Evolutionary conservation across 2,797 vertebrate species (phyloP).

Genomic region (Neopelma chrysocephalum): DNA sequence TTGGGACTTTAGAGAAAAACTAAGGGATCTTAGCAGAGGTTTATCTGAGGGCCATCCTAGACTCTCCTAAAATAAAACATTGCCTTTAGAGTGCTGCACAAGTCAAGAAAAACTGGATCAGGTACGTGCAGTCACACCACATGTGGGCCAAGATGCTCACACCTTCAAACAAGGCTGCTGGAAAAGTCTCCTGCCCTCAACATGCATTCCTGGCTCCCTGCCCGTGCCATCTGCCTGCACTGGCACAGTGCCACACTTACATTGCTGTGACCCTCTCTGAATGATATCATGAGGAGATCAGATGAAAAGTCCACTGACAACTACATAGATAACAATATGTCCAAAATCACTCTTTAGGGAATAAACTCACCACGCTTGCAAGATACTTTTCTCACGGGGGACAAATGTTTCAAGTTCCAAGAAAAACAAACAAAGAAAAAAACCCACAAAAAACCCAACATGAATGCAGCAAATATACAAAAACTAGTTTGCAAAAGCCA

Average conservation of each 20-base stretch:
- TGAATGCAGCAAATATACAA: rapidly evolving
- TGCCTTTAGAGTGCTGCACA: neutral
- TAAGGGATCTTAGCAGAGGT: neutral
- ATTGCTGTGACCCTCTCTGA: neutral
- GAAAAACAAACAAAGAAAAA: neutral
- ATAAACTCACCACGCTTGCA: neutral
- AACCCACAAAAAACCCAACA: rapidly evolving
- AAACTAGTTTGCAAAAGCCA: neutral
- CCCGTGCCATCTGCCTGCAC: neutral
- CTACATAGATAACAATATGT: neutral
- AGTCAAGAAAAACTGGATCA: neutral
- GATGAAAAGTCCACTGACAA: neutral
- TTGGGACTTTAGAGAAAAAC: neutral
- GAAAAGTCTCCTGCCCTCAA: neutral
- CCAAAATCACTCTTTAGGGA: neutral
- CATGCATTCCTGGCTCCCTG: neutral
- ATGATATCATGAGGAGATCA: neutral
- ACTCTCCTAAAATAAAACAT: neutral
- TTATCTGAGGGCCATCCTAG: neutral
- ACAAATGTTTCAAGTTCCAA: neutral
- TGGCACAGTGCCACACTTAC: neutral
- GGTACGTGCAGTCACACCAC: neutral
- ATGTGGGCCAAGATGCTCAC: neutral
- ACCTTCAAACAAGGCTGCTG: neutral
- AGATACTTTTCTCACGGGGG: neutral